Evolutionary conservation across 2,888 invertebrate species (phyloP).

Genomic region (Globia sparganii): DNA sequence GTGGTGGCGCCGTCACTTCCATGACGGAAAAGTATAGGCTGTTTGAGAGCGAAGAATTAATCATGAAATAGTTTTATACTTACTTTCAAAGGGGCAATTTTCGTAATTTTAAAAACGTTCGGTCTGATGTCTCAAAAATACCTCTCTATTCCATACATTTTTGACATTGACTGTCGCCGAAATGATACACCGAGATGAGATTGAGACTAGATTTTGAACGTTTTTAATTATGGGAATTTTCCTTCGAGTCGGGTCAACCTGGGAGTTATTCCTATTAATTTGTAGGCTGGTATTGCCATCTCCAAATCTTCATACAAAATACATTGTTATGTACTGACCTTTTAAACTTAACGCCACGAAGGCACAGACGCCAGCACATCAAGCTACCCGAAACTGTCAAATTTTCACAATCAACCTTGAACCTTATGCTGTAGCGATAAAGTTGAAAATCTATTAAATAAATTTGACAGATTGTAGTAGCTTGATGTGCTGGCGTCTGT

Average conservation of each 20-base stretch:
- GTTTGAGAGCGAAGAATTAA: slow-evolving; percentile 56
- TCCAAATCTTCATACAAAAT: background rate
- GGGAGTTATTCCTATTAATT: background rate
- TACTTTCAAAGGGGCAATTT: background rate
- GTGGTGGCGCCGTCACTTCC: slow-evolving; percentile 64
- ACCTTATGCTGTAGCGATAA: too few species aligned
- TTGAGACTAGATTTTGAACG: too few species aligned
- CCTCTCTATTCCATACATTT: background rate
- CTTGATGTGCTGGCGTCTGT: too few species aligned
- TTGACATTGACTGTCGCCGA: background rate
- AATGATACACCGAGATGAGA: too few species aligned
- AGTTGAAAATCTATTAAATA: too few species aligned
- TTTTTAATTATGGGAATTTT: too few species aligned
- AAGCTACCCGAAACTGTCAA: too few species aligned
- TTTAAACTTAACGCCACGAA: background rate
- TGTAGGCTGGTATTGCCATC: background rate
- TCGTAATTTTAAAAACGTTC: background rate
- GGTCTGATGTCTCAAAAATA: background rate
- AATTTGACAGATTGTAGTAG: too few species aligned
- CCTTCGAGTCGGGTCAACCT: background rate
- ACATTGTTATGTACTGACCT: background rate
- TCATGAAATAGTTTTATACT: background rate
- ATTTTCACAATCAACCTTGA: too few species aligned
- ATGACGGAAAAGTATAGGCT: slow-evolving; percentile 77
- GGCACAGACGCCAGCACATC: too few species aligned